Evolutionary conservation across 1,140 invertebrate species (phyloP).

Genomic region (Ylistrum balloti): DNA sequence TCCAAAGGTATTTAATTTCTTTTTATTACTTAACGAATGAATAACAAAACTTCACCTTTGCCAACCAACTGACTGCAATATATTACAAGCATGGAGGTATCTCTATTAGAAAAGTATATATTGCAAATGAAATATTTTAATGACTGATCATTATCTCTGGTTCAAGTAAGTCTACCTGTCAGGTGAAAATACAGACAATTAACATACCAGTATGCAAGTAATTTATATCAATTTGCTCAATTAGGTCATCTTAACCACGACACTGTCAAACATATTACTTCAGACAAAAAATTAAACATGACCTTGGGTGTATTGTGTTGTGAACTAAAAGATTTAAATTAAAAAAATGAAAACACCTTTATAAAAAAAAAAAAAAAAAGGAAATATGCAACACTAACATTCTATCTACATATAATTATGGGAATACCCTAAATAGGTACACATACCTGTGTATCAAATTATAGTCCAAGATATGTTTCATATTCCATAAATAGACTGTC

Average conservation of each 20-base stretch:
- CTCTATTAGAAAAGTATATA: background rate
- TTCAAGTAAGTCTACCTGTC: background rate
- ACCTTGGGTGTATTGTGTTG: background rate
- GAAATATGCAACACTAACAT: background rate
- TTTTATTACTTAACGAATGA: too few relatives aligned
- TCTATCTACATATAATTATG: background rate
- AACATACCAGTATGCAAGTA: background rate
- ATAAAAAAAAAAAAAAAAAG: background rate
- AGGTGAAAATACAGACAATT: background rate
- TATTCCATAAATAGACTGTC: constrained; percentile 5
- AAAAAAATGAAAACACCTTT: background rate
- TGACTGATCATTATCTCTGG: background rate
- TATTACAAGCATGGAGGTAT: background rate
- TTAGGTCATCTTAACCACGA: background rate
- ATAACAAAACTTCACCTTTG: background rate
- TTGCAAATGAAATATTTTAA: background rate
- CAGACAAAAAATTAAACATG: background rate
- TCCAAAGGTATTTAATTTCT: too few relatives aligned
- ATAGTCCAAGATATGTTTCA: background rate
- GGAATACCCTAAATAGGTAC: background rate
- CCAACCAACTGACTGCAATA: background rate
- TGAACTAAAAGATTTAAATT: background rate
- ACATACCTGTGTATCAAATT: background rate
- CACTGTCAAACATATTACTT: background rate
- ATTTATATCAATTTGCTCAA: background rate